phyloP scores from a whole-genome alignment of 2,113 vertebrate species.

The Ictidomys tridecemlineatus region DNA sequence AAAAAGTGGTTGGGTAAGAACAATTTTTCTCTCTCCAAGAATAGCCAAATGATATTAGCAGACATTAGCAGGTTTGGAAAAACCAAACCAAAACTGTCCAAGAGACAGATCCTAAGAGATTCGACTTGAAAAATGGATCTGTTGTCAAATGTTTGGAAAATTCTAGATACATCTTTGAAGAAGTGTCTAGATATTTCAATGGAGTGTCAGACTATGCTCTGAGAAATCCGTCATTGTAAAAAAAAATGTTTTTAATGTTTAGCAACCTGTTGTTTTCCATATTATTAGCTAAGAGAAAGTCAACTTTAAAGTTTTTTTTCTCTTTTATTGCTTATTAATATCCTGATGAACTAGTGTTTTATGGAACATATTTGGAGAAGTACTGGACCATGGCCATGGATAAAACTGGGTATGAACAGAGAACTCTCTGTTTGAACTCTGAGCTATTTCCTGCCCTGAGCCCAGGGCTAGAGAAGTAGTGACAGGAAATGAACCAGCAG shows the following conservation, averaged over 20 bases:
- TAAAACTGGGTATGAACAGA: constrained; percentile 6
- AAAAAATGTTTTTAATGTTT: constrained; percentile 2
- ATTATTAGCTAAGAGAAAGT: constrained; percentile 15
- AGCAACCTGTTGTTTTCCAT: not conserved
- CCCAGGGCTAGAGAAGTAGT: not conserved
- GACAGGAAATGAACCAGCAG: not conserved
- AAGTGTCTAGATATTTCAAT: not conserved
- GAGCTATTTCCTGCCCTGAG: constrained; percentile 31
- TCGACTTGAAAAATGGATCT: not conserved
- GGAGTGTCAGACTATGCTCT: not conserved
- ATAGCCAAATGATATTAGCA: not conserved
- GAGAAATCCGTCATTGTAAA: not conserved
- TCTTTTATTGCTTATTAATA: constrained; percentile 1
- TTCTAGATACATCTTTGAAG: not conserved
- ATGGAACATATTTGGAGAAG: constrained; percentile 45
- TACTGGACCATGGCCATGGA: not conserved
- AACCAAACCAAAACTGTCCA: not conserved
- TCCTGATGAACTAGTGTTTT: not conserved
- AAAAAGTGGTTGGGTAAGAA: not conserved
- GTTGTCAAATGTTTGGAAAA: constrained; percentile 1
- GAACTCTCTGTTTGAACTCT: constrained; percentile 41
- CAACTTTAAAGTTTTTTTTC: not conserved
- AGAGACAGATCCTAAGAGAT: not conserved
- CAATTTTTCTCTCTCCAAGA: not conserved
- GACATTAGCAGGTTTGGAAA: not conserved